Conservation (phyloP, 1,140 invertebrate species). For the Papilio polyxenes region DNA sequence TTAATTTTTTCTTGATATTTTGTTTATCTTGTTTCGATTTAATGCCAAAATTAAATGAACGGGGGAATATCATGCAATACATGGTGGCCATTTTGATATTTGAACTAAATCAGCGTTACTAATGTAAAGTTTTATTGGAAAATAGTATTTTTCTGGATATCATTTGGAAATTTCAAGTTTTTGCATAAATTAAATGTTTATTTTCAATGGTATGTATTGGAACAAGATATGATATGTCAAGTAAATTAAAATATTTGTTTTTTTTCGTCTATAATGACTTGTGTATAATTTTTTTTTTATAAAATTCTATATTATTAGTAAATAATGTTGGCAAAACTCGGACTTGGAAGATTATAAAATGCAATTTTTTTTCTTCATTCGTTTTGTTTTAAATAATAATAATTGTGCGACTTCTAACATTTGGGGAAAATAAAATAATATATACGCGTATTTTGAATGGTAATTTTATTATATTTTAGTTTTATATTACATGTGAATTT, state of each 20-base stretch:
- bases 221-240: too few relatives aligned
- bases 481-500: conserved; percentile 46
- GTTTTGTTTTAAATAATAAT: background rate
- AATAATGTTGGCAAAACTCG: background rate
- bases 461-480: conserved; percentile 33
- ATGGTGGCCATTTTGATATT: background rate
- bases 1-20: too few relatives aligned
- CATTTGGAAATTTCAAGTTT: too few relatives aligned
- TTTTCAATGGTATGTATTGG: too few relatives aligned
- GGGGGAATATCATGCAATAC: too few relatives aligned
- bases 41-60: too few relatives aligned
- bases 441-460: conserved; percentile 44
- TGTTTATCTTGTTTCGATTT: too few relatives aligned
- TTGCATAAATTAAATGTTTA: too few relatives aligned
- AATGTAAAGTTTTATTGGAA: too few relatives aligned
- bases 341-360: conserved; percentile 9
- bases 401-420: background rate
- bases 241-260: background rate
- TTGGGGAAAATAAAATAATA: conserved; percentile 44
- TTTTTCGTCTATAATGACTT: background rate
- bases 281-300: background rate
- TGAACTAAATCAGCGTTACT: too few relatives aligned
- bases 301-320: background rate
- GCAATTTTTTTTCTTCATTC: conserved; percentile 14
- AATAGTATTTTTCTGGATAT: too few relatives aligned